Evolutionary conservation across 1,140 invertebrate species (phyloP), one percentile per base, ranked within the genome.

Genomic region (Bombus superbus): DNA sequence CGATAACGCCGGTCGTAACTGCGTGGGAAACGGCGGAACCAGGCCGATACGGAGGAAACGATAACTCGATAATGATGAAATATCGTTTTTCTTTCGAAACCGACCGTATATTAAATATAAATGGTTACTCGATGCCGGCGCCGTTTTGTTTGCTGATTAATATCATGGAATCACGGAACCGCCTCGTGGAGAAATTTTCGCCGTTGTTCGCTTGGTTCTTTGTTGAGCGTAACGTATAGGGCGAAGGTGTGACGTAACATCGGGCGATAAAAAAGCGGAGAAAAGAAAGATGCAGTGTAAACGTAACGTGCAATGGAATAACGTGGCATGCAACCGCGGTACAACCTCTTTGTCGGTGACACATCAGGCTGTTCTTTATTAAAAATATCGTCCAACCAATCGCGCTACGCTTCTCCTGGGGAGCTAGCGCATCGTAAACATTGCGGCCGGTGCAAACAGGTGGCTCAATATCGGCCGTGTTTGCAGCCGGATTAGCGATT

Each of bases 391-490:
- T 62, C 75, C n/a, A 57, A 42, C 82, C 82, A 87, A 88, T 90
- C 88, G 80, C 59, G 66, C 72, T 42, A 18, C 75, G 68, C 57
- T 59, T 76, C 62, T 62, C 38, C 22, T 66, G 81, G 81, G 71
- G 47, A 59, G 57, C n/a, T 35, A 44, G 4, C 15, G 40, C 75
- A 42, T 73, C 86, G 86, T 84, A 90, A 90, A 90, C 89, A 90
- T 83, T 77, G 89, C 76, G 83, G 85, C 64, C 68, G 66, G 74
- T 72, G 86, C 89, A 90, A 90, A 90, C 89, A 90, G 89, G 89
- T 90, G 89, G 89, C 72, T 81, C 89, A 88, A 90, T 90, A 90
- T 90, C 89, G 83, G 77, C 40, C 86, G 80, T 90, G 86, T 90
- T 90, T 90, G 89, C 77, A 75, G 71, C 72, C 53, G 86, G 86